A percentile compares a stretch with the other conserved stretches of the same genome.
phyloP scores from a whole-genome alignment of 1,140 invertebrate genomes.

The Brachionus koreanus region DNA sequence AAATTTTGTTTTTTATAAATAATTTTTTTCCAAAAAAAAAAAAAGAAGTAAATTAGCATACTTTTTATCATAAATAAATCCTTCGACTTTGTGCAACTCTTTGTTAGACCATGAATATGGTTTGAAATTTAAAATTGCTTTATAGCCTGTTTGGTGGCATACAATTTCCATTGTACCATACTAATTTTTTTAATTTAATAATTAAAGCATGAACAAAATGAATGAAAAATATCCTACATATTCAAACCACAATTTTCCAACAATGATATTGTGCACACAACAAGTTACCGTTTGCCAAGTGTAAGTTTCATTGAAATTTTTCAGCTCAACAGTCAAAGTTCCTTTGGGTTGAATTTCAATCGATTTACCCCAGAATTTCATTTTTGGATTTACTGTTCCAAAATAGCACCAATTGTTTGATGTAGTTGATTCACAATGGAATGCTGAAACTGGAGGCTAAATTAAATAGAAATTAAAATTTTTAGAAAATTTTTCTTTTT shows the following conservation, averaged over 20 bases:
- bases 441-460: conserved; percentile 82
- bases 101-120: conserved; percentile 80
- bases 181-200: conserved; percentile 48
- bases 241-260: conserved; percentile 96
- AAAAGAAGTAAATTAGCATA: too few species aligned
- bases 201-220: too few species aligned
- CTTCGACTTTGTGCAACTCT: conserved; percentile 84
- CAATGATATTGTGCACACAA: conserved; percentile 91
- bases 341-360: conserved; percentile 92
- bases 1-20: conserved; percentile 46
- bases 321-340: conserved; percentile 76
- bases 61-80: conserved; percentile 77
- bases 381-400: conserved; percentile 84
- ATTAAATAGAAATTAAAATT: neutral
- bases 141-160: conserved; percentile 71
- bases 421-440: conserved; percentile 73
- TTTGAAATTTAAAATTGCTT: conserved; percentile 78
- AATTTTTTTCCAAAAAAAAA: neutral
- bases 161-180: conserved; percentile 81
- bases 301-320: conserved; percentile 71
- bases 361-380: conserved; percentile 93
- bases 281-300: conserved; percentile 95
- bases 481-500: neutral
- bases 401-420: conserved; percentile 72
- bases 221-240: too few species aligned